Evolutionary conservation across 1,140 invertebrate species (phyloP).

Genomic region (Dolichoris vasculosae): DNA sequence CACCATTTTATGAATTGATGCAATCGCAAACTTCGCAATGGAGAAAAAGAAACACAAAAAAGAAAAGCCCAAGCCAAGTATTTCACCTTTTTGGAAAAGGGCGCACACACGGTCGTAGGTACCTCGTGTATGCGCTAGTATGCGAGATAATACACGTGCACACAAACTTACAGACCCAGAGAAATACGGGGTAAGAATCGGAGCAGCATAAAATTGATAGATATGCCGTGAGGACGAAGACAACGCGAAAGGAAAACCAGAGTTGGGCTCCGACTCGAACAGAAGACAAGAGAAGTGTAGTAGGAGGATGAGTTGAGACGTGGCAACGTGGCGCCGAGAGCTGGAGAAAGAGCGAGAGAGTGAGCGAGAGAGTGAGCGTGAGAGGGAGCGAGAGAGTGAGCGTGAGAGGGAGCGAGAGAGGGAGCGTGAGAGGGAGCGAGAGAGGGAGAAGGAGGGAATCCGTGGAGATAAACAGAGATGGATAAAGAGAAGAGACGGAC

Average conservation of each 20-base stretch:
- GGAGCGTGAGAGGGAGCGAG: conserved; percentile 33
- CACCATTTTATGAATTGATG: not conserved
- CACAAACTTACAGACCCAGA: not conserved
- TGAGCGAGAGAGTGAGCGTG: conserved; percentile 33
- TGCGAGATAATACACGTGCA: no score
- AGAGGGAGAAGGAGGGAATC: not conserved
- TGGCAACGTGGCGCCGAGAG: conserved; percentile 48
- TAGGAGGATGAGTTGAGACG: conserved; percentile 44
- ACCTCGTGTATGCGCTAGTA: no score
- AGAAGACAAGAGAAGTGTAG: conserved; percentile 2
- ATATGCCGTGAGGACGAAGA: not conserved
- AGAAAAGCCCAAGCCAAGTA: not conserved
- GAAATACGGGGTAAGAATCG: conserved; percentile 3
- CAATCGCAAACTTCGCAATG: not conserved
- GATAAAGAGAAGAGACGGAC: not conserved
- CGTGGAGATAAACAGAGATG: not conserved
- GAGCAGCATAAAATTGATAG: conserved; percentile 33
- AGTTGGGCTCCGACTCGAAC: not conserved
- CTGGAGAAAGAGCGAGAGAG: conserved; percentile 34
- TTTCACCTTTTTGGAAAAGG: not conserved
- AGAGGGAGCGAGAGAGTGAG: conserved; percentile 38
- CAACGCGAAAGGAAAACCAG: not conserved
- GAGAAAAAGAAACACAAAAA: not conserved
- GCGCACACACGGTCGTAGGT: not conserved
- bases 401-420: conserved; percentile 41